Evolutionary conservation across 2,888 invertebrate species (phyloP).

Genomic region (Pterostichus niger): DNA sequence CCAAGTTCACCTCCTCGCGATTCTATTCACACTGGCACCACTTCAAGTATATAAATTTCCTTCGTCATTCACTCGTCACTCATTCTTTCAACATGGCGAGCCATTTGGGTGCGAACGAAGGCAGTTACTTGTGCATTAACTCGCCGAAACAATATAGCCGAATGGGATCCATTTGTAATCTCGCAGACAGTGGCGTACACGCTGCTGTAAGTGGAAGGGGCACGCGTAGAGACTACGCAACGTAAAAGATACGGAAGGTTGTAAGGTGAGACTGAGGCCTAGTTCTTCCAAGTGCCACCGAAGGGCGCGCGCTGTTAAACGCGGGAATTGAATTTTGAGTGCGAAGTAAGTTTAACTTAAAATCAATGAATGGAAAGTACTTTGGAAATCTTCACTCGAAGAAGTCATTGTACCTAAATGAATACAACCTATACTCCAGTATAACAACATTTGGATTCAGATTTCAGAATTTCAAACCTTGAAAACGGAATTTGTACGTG

Average conservation of each 20-base stretch:
- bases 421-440: background rate
- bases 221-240: background rate
- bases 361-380: conserved; percentile 49
- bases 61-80: conserved; percentile 56
- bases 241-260: conserved; percentile 4
- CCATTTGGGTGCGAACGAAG: conserved; percentile 49
- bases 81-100: conserved; percentile 59
- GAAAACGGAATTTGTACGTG: no score
- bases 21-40: conserved; percentile 48
- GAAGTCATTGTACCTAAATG: conserved; percentile 32
- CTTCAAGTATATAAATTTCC: conserved; percentile 55
- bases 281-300: conserved; percentile 19
- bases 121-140: conserved; percentile 61
- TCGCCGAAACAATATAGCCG: conserved; percentile 78
- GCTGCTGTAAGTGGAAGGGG: background rate
- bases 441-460: background rate
- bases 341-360: conserved; percentile 46
- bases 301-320: conserved; percentile 8
- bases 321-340: conserved; percentile 50
- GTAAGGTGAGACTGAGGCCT: conserved; percentile 15
- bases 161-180: conserved; percentile 78
- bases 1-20: conserved; percentile 21
- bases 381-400: conserved; percentile 36
- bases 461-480: no score
- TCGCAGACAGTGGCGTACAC: conserved; percentile 69